A percentile compares a stretch with the other conserved stretches of the same genome.
Evolutionary conservation across 2,888 invertebrate species (phyloP).

Genomic region (Chrysotoxum bicinctum): DNA sequence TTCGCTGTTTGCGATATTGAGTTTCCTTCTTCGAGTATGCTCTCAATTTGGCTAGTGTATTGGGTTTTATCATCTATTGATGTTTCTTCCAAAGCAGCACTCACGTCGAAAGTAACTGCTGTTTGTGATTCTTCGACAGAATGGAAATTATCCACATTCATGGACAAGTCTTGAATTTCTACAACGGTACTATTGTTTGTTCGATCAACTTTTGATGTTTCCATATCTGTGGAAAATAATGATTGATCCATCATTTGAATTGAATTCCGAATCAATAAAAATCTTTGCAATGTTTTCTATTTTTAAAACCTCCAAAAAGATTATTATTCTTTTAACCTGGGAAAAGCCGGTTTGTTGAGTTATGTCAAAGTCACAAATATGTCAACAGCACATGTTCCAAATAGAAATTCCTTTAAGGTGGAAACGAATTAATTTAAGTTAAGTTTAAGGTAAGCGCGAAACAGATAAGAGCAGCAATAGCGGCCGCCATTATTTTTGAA

Average conservation of each 20-base stretch:
- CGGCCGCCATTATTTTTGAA: too few species aligned
- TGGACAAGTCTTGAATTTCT: neutral
- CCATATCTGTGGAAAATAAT: neutral
- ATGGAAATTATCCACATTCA: constrained; percentile 12
- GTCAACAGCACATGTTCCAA: too few species aligned
- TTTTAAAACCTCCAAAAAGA: neutral
- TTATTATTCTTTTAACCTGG: neutral
- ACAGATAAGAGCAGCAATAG: too few species aligned
- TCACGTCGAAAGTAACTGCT: constrained; percentile 9
- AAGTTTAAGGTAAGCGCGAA: too few species aligned
- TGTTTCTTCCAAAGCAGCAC: neutral
- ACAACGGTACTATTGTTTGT: neutral
- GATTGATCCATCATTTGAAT: neutral
- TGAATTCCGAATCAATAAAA: neutral
- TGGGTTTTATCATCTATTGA: constrained; percentile 26
- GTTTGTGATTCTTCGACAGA: constrained; percentile 27
- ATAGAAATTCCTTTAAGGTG: too few species aligned
- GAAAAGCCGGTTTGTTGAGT: neutral
- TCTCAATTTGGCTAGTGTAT: constrained; percentile 36
- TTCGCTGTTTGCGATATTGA: neutral
- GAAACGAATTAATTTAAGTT: too few species aligned
- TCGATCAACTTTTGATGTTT: neutral
- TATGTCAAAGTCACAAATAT: too few species aligned
- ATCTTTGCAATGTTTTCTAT: neutral
- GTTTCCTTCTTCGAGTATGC: constrained; percentile 27